Conservation (phyloP, 2,797 vertebrate species). For the Gobio occitaniae region DNA sequence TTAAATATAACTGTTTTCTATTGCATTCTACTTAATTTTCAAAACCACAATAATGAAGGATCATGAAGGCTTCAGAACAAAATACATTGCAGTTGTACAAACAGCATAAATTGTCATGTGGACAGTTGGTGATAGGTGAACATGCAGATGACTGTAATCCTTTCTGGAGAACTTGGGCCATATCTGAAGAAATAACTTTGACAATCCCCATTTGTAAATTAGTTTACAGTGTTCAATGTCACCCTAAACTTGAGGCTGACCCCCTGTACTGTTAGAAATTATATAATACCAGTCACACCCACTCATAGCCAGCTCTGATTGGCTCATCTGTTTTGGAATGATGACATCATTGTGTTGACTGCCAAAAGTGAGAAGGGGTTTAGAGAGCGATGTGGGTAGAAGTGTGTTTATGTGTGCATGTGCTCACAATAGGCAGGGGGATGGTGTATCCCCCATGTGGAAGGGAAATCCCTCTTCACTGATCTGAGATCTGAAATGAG, state of each 20-base stretch:
- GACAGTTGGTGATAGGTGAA: not conserved
- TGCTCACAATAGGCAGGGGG: constrained; percentile 53
- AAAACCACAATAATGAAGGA: not conserved
- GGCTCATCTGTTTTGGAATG: constrained; percentile 13
- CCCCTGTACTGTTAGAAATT: not conserved
- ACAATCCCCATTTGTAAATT: constrained; percentile 4
- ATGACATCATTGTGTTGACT: constrained; percentile 28
- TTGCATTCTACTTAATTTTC: not conserved
- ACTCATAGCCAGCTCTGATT: constrained; percentile 21
- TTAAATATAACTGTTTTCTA: not conserved
- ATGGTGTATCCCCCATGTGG: constrained; percentile 11
- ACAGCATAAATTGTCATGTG: not conserved
- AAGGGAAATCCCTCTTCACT: constrained; percentile 62
- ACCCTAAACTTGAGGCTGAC: not conserved
- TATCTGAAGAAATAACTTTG: constrained; percentile 18
- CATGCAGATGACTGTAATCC: constrained; percentile 37
- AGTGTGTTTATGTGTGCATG: constrained; percentile 26
- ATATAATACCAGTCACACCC: constrained; percentile 1
- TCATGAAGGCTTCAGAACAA: not conserved
- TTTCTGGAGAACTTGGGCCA: not conserved
- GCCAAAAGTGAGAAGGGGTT: not conserved
- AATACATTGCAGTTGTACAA: not conserved
- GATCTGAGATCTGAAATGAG: constrained; percentile 59
- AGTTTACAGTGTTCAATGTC: not conserved
- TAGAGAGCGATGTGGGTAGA: constrained; percentile 5